Evolutionary conservation across 2,113 vertebrate species (phyloP).

Genomic region (Anthoscopus minutus): DNA sequence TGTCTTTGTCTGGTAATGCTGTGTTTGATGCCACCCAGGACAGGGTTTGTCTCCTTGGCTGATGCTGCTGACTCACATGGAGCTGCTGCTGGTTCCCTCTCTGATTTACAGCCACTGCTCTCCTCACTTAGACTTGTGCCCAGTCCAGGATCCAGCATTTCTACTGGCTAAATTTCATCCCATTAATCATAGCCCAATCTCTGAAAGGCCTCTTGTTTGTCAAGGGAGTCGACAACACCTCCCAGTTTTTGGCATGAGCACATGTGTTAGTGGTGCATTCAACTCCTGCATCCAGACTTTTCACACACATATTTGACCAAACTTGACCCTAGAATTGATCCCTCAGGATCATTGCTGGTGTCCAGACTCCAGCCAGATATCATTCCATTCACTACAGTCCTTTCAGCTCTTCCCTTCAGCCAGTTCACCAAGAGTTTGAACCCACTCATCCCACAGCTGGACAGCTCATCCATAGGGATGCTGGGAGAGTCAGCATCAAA

Average conservation of each 20-base stretch:
- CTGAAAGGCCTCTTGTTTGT: background rate
- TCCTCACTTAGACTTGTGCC: background rate
- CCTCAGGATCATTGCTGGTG: background rate
- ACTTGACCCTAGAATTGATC: background rate
- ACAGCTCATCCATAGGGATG: background rate
- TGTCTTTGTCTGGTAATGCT: background rate
- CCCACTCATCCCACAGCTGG: background rate
- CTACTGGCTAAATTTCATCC: background rate
- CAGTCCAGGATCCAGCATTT: background rate
- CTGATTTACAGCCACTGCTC: background rate
- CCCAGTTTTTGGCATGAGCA: background rate
- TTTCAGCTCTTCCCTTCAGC: background rate
- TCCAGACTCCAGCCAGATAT: background rate
- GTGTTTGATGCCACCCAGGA: background rate
- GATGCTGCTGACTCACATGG: rapidly evolving
- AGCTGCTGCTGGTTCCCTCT: background rate
- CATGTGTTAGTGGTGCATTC: background rate
- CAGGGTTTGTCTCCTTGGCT: background rate
- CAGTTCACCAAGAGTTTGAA: background rate
- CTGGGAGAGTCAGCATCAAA: background rate
- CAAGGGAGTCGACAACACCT: background rate
- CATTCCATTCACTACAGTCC: background rate
- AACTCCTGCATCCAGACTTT: background rate
- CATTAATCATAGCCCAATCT: background rate
- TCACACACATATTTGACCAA: background rate